Percentiles rank a stretch among this genome's conserved stretches.
phyloP scores from a whole-genome alignment of 2,888 invertebrate genomes.

The Sesia apiformis region DNA sequence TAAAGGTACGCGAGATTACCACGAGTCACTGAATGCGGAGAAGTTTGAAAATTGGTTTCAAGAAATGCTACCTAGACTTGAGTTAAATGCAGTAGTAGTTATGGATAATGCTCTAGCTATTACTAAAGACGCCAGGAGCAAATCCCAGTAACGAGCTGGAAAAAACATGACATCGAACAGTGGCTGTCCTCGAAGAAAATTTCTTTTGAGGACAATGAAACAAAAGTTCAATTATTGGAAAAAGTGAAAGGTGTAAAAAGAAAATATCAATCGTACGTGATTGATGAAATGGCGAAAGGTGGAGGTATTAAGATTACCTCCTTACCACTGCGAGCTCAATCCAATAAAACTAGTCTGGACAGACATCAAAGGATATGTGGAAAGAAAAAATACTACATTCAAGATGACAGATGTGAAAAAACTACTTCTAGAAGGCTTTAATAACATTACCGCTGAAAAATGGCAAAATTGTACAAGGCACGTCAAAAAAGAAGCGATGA shows the following conservation, averaged over 20 bases:
- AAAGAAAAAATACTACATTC: slow-evolving; percentile 1
- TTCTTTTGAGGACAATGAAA: slow-evolving; percentile 3
- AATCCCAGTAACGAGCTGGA: slow-evolving; percentile 1
- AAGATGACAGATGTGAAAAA: slow-evolving; percentile 3
- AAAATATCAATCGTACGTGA: neutral
- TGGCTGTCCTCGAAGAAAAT: slow-evolving; percentile 6
- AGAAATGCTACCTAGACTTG: neutral
- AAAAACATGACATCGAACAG: slow-evolving; percentile 4
- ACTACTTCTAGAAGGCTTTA: slow-evolving; percentile 1
- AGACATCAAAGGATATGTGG: slow-evolving; percentile 3
- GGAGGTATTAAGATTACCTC: neutral
- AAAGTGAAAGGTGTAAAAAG: neutral
- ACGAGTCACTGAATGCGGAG: neutral
- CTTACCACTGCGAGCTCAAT: neutral
- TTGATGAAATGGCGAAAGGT: neutral
- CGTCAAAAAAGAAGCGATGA: neutral
- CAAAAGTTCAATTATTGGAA: slow-evolving; percentile 4
- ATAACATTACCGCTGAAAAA: neutral
- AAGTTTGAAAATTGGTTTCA: neutral
- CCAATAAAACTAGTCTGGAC: slow-evolving; percentile 2
- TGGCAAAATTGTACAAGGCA: neutral
- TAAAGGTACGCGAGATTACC: neutral
- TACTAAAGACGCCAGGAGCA: slow-evolving; percentile 2
- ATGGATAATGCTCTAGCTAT: neutral
- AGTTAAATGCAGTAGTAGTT: neutral